Percentiles rank a stretch among this genome's conserved stretches.
Evolutionary conservation across 2,113 vertebrate genomes (phyloP).

Genomic region (Oreotrochilus melanogaster): DNA sequence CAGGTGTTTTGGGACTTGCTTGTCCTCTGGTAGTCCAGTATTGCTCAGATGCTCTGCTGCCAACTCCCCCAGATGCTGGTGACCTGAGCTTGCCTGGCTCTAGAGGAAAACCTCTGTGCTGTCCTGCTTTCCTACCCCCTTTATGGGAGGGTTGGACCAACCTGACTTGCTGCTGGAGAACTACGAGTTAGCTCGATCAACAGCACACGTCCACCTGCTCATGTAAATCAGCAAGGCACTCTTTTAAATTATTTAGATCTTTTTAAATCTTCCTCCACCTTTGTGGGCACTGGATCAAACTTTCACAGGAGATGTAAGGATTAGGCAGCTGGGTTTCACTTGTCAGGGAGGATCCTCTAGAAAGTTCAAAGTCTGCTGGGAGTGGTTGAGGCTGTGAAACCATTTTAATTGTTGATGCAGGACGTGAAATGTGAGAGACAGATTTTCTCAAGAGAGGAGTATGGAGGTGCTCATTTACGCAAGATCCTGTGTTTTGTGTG

Average conservation of each 20-base stretch:
- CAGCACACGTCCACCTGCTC: rapidly evolving
- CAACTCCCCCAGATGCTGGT: neutral
- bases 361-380: conserved; percentile 13
- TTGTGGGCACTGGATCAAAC: neutral
- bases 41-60: neutral
- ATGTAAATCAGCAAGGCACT: rapidly evolving
- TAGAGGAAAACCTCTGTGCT: neutral
- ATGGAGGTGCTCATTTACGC: neutral
- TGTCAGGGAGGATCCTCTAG: neutral
- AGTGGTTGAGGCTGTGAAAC: neutral
- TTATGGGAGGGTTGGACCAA: neutral
- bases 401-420: neutral
- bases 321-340: neutral
- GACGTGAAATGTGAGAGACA: neutral
- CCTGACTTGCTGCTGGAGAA: neutral
- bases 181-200: rapidly evolving
- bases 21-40: neutral
- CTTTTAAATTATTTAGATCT: neutral
- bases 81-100: neutral
- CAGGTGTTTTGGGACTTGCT: neutral
- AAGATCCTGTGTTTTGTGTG: neutral
- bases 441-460: neutral
- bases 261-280: neutral
- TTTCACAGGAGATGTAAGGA: neutral
- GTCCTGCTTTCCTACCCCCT: neutral